A percentile compares a stretch with the other conserved stretches of the same genome.
phyloP scores from a whole-genome alignment of 2,888 invertebrate species.

The Apamea epomidion region DNA sequence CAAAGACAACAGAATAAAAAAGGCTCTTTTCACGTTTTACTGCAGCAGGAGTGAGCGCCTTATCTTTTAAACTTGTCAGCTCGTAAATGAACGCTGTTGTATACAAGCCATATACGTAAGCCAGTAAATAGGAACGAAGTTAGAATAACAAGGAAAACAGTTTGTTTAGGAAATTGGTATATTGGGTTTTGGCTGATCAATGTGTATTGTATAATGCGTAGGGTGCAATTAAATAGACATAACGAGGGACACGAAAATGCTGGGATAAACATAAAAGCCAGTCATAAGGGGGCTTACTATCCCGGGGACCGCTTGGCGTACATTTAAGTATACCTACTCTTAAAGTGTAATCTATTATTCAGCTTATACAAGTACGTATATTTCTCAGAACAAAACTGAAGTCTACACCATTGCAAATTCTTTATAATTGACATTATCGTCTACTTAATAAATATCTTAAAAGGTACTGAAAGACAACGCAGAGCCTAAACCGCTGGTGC shows the following conservation, averaged over 20 bases:
- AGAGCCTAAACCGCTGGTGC: not conserved
- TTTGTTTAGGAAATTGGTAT: slow-evolving; percentile 2
- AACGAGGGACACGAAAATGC: not conserved
- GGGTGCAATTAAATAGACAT: not conserved
- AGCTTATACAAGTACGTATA: not conserved
- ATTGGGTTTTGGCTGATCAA: not conserved
- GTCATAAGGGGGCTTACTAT: no score
- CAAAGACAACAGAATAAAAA: slow-evolving; percentile 47
- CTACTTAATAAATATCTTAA: not conserved
- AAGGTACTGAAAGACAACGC: not conserved
- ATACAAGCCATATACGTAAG: slow-evolving; percentile 34
- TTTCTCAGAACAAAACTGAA: not conserved
- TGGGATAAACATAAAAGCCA: not conserved
- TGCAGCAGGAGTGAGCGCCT: slow-evolving; percentile 43
- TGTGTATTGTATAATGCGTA: not conserved
- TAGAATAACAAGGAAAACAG: slow-evolving; percentile 6
- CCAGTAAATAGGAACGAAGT: slow-evolving; percentile 34
- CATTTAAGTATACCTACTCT: no score
- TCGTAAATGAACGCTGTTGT: slow-evolving; percentile 49
- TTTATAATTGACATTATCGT: not conserved
- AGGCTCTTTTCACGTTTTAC: slow-evolving; percentile 26
- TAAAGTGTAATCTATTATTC: not conserved
- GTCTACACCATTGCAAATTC: not conserved
- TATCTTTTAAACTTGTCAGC: slow-evolving; percentile 55
- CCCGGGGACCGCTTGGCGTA: not conserved